Conservation (phyloP, 2,888 invertebrate species). For the Phragmatobia fuliginosa region DNA sequence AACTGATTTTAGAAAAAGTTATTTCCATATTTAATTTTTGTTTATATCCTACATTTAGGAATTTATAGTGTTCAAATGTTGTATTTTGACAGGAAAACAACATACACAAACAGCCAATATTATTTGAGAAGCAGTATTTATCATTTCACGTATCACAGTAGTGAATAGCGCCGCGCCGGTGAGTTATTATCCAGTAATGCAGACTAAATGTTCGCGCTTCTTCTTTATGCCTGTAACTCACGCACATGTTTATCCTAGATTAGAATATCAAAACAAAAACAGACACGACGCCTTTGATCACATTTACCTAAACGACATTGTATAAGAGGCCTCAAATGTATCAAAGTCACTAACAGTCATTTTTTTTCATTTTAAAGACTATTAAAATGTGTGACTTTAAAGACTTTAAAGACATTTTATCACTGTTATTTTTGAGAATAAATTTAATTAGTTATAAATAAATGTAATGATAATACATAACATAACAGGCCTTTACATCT, state of each 20-base stretch:
- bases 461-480: too few relatives aligned
- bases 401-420: too few relatives aligned
- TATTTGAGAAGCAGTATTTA: constrained; percentile 64
- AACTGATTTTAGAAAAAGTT: neutral
- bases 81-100: constrained; percentile 24
- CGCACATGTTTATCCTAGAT: constrained; percentile 61
- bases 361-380: too few relatives aligned
- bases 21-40: neutral
- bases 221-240: constrained; percentile 76
- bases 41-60: too few relatives aligned
- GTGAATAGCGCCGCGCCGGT: constrained; percentile 68
- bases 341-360: neutral
- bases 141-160: constrained; percentile 73
- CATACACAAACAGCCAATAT: constrained; percentile 29
- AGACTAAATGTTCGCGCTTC: constrained; percentile 78
- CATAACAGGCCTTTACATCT: too few relatives aligned
- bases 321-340: neutral
- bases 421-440: too few relatives aligned
- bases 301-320: neutral
- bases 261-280: constrained; percentile 1
- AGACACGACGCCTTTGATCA: constrained; percentile 1
- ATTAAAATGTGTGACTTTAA: too few relatives aligned
- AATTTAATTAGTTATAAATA: too few relatives aligned
- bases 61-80: neutral
- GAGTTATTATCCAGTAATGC: constrained; percentile 77